These are phyloP conservation scores for Ephydatia muelleri DNA, from an alignment of 37 sponge, comb jelly and placozoan species.

Conservation along the genomic window DNA sequence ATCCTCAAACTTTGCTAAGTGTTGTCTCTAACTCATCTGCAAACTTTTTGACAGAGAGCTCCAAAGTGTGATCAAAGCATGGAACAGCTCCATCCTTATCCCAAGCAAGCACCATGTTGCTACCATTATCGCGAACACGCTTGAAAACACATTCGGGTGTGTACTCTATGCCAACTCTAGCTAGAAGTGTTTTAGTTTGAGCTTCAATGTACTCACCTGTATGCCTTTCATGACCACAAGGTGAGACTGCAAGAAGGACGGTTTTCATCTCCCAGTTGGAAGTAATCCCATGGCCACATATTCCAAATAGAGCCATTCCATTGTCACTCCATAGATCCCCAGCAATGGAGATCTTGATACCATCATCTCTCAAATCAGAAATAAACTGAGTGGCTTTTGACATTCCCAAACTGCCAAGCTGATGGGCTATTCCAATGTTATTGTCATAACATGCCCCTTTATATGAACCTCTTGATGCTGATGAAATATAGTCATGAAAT, in stretches of 20 bases:
- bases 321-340: background rate
- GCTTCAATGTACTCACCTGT: background rate
- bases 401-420: background rate
- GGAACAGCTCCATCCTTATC: background rate
- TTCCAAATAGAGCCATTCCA: background rate
- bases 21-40: too few relatives aligned
- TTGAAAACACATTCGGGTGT: background rate
- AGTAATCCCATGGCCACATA: background rate
- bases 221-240: background rate
- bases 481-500: slow-evolving; percentile 1
- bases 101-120: background rate
- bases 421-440: background rate
- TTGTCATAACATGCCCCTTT: background rate
- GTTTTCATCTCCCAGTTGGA: background rate
- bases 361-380: background rate
- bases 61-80: too few relatives aligned
- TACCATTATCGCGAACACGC: background rate
- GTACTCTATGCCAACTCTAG: background rate
- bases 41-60: too few relatives aligned
- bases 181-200: background rate
- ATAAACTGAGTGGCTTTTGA: slow-evolving; percentile 1
- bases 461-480: background rate
- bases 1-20: too few relatives aligned
- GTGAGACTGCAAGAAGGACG: background rate
- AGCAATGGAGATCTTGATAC: background rate